Evolutionary conservation across 2,797 vertebrate species (phyloP).

Genomic region (Salarias fasciatus): DNA sequence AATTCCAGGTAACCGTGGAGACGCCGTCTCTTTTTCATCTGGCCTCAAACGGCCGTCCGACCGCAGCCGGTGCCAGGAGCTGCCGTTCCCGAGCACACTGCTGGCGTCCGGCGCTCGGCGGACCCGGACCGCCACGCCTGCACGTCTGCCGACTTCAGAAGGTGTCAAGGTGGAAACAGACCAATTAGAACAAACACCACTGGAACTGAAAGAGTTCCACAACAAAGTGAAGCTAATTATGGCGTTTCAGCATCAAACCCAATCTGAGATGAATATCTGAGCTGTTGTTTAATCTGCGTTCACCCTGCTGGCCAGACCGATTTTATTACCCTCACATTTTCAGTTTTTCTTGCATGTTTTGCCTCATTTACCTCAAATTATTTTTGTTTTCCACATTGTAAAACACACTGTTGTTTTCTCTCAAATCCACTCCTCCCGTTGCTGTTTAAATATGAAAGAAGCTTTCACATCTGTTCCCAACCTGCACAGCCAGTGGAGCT

Average conservation of each 20-base stretch:
- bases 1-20: slow-evolving; percentile 56
- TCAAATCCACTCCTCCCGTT: not conserved
- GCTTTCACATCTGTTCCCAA: too few relatives aligned
- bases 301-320: not conserved
- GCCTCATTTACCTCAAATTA: not conserved
- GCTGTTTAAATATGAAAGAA: not conserved
- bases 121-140: slow-evolving; percentile 20
- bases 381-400: not conserved
- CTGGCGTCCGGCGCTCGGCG: slow-evolving; percentile 43
- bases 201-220: not conserved
- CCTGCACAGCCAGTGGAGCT: not conserved
- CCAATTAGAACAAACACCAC: slow-evolving; percentile 42
- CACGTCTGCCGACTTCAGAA: slow-evolving; percentile 25
- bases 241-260: not conserved
- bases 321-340: not conserved
- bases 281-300: not conserved
- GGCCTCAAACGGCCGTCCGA: slow-evolving; percentile 45
- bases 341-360: not conserved
- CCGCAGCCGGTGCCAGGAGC: slow-evolving; percentile 41
- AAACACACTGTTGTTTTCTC: not conserved
- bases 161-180: slow-evolving; percentile 24
- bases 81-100: slow-evolving; percentile 48
- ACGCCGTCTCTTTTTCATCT: slow-evolving; percentile 59
- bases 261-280: not conserved
- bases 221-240: not conserved